Evolutionary conservation across 2,113 vertebrate genomes (phyloP).

Genomic region (Sphaerodactylus townsendi): DNA sequence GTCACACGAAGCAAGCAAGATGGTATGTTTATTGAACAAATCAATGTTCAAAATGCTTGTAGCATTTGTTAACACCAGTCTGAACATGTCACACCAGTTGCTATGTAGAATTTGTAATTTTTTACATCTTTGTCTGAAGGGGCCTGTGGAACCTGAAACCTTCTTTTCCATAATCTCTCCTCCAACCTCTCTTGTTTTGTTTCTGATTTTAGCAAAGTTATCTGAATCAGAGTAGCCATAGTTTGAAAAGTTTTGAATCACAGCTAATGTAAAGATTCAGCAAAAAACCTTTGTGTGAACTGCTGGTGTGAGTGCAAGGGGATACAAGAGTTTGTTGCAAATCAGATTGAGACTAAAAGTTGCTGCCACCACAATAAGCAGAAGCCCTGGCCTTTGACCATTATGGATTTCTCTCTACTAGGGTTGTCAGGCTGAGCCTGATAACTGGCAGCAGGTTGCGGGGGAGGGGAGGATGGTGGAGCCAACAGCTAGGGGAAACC

Average conservation of each 20-base stretch:
- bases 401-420: neutral
- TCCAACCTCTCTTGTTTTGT: slow-evolving; percentile 21
- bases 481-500: too few species aligned
- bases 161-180: slow-evolving; percentile 38
- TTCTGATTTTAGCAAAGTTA: neutral
- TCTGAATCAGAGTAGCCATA: slow-evolving; percentile 37
- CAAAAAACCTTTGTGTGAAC: neutral
- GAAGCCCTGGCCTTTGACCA: neutral
- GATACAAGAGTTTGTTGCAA: neutral
- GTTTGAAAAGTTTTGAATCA: slow-evolving; percentile 37
- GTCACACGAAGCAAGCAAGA: neutral
- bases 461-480: too few species aligned
- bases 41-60: neutral
- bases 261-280: slow-evolving; percentile 34
- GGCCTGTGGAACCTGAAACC: neutral
- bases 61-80: neutral
- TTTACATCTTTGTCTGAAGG: neutral
- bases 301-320: neutral
- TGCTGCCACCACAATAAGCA: neutral
- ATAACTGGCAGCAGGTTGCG: too few species aligned
- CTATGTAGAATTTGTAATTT: neutral
- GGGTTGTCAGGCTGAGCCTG: too few species aligned
- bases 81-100: neutral
- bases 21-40: neutral
- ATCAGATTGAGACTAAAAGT: slow-evolving; percentile 31